Percentiles rank a stretch among this genome's conserved stretches.
Evolutionary conservation across 2,888 invertebrate species (phyloP).

Genomic region (Tetanocera ferruginea): DNA sequence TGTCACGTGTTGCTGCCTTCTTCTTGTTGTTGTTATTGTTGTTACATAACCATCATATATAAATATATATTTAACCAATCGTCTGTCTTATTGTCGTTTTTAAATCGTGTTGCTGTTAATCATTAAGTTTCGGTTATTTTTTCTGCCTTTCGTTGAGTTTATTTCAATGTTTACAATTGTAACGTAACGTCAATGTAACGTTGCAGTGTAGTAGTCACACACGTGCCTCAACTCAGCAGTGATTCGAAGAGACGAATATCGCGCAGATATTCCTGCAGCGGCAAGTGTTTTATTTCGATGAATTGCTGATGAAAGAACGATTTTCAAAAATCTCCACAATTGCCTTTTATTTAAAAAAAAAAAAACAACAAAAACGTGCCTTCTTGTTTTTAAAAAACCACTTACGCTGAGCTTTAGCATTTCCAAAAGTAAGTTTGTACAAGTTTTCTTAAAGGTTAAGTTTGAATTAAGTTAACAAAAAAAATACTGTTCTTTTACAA

Average conservation of each 20-base stretch:
- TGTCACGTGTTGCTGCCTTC: constrained; percentile 14
- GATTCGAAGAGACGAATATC: constrained; percentile 43
- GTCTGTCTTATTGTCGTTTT: neutral
- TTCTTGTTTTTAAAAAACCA: constrained; percentile 50
- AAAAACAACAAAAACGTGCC: no score
- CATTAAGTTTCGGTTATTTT: constrained; percentile 44
- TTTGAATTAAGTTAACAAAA: no score
- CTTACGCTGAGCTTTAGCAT: constrained; percentile 47
- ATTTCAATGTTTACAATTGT: constrained; percentile 26
- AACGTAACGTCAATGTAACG: constrained; percentile 37
- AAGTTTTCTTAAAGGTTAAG: no score
- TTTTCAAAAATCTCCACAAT: constrained; percentile 37
- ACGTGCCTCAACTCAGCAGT: constrained; percentile 61
- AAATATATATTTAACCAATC: neutral
- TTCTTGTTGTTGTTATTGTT: constrained; percentile 18
- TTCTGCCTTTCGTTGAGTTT: neutral
- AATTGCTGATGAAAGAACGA: constrained; percentile 49
- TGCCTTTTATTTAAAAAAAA: constrained; percentile 44
- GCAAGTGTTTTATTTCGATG: constrained; percentile 40
- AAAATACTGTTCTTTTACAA: neutral
- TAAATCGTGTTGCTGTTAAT: constrained; percentile 27
- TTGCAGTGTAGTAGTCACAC: constrained; percentile 57
- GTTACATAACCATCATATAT: constrained; percentile 12
- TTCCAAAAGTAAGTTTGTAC: constrained; percentile 57
- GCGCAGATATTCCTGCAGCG: neutral